Evolutionary conservation across 2,888 invertebrate species (phyloP).

Genomic region (Argyra leucocephala): DNA sequence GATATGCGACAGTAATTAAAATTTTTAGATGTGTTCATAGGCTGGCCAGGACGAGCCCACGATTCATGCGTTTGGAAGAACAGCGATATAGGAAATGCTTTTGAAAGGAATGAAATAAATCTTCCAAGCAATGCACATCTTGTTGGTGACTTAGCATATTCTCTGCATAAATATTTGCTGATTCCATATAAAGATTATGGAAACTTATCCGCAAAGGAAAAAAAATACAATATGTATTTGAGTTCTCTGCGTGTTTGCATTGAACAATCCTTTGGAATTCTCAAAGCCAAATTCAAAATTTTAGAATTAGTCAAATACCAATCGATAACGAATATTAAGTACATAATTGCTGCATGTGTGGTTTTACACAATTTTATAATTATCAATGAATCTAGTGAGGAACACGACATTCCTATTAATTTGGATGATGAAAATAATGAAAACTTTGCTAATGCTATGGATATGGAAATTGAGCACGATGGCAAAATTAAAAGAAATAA

Average conservation of each 20-base stretch:
- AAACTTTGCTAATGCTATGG: no score
- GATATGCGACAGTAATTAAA: conserved; percentile 11
- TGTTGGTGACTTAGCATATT: conserved; percentile 14
- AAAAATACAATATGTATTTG: conserved; percentile 7
- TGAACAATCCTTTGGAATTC: conserved; percentile 14
- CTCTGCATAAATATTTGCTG: not conserved
- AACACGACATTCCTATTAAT: not conserved
- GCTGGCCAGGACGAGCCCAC: conserved; percentile 15
- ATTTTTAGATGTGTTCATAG: conserved; percentile 12
- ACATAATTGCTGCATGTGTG: conserved; percentile 11
- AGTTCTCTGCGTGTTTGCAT: conserved; percentile 11
- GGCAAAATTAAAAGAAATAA: no score
- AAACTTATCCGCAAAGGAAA: not conserved
- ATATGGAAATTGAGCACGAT: no score
- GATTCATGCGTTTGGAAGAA: conserved; percentile 14
- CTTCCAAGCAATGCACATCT: conserved; percentile 9
- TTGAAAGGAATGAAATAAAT: not conserved
- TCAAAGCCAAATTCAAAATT: conserved; percentile 12
- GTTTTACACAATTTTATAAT: conserved; percentile 13
- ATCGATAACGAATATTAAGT: not conserved
- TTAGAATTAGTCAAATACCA: conserved; percentile 6
- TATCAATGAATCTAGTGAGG: not conserved
- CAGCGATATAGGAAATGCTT: conserved; percentile 2
- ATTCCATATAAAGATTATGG: conserved; percentile 7
- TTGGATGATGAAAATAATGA: not conserved